A percentile compares a stretch with the other conserved stretches of the same genome.
Conservation (phyloP, 2,113 vertebrate species). For the Xenopus tropicalis region DNA sequence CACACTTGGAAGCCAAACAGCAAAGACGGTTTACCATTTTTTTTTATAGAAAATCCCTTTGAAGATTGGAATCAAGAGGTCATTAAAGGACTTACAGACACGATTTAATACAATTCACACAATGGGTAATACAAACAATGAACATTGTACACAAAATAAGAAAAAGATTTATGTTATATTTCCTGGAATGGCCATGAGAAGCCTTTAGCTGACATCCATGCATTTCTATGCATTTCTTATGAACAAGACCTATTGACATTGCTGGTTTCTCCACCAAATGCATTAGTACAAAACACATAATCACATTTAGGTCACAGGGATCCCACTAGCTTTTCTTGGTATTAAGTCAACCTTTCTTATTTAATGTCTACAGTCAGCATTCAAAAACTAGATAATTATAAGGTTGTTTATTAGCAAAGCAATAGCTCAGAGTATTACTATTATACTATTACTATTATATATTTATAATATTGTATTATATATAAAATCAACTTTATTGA, state of each 20-base stretch:
- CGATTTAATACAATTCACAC: conserved; percentile 33
- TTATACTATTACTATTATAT: no score
- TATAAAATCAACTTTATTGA: no score
- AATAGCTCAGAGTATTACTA: conserved; percentile 65
- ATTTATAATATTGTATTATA: no score
- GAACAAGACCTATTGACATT: conserved; percentile 52
- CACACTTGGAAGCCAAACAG: background rate
- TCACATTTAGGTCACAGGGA: conserved; percentile 60
- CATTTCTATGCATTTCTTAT: conserved; percentile 66
- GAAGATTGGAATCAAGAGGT: conserved; percentile 17
- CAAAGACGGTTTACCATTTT: background rate
- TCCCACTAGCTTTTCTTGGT: conserved; percentile 49
- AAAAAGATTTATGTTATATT: conserved; percentile 47
- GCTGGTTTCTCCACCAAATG: conserved; percentile 52
- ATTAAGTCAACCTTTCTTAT: conserved; percentile 52
- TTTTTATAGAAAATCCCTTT: background rate
- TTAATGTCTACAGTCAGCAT: conserved; percentile 51
- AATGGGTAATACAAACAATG: conserved; percentile 18
- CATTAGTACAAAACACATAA: conserved; percentile 65
- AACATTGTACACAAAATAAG: conserved; percentile 12
- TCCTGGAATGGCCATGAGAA: conserved; percentile 42
- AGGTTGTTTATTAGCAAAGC: conserved; percentile 58
- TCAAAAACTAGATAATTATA: conserved; percentile 52
- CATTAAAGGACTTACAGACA: conserved; percentile 17
- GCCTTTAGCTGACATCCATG: conserved; percentile 52